Conservation (phyloP, 2,888 invertebrate species). For the Volucella inanis region DNA sequence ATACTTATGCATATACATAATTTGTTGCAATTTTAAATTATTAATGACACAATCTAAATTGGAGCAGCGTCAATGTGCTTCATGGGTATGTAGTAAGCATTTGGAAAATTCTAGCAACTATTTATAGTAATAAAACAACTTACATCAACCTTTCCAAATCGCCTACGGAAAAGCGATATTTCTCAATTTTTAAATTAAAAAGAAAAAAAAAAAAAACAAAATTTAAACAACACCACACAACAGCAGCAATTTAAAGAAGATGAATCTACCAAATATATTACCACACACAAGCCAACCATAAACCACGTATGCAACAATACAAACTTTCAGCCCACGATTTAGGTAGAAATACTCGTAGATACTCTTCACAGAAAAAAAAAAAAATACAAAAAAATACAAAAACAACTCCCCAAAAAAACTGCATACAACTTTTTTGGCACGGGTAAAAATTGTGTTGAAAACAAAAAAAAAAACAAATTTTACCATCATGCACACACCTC, state of each 20-base stretch:
- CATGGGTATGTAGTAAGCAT: too few species aligned
- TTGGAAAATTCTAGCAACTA: not conserved
- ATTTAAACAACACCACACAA: slow-evolving; percentile 31
- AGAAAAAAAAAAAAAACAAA: not conserved
- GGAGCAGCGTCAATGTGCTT: too few species aligned
- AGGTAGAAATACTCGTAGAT: not conserved
- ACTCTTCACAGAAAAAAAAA: too few species aligned
- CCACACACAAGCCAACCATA: slow-evolving; percentile 22
- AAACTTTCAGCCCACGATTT: slow-evolving; percentile 62
- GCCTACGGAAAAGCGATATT: slow-evolving; percentile 27
- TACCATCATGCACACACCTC: slow-evolving; percentile 48
- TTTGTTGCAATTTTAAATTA: too few species aligned
- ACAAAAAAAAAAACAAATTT: slow-evolving; percentile 9
- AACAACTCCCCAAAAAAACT: slow-evolving; percentile 58
- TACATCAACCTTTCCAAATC: not conserved
- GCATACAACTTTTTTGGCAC: slow-evolving; percentile 70
- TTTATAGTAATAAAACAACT: not conserved
- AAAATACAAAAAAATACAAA: not conserved
- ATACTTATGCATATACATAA: too few species aligned
- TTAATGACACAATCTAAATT: too few species aligned
- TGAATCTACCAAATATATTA: slow-evolving; percentile 47
- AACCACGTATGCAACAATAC: slow-evolving; percentile 48
- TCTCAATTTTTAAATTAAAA: slow-evolving; percentile 11
- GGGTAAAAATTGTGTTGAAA: slow-evolving; percentile 57
- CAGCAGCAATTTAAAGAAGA: slow-evolving; percentile 59